Conservation (phyloP, 2,797 vertebrate species). For the Oryzias dopingdopingensis region DNA sequence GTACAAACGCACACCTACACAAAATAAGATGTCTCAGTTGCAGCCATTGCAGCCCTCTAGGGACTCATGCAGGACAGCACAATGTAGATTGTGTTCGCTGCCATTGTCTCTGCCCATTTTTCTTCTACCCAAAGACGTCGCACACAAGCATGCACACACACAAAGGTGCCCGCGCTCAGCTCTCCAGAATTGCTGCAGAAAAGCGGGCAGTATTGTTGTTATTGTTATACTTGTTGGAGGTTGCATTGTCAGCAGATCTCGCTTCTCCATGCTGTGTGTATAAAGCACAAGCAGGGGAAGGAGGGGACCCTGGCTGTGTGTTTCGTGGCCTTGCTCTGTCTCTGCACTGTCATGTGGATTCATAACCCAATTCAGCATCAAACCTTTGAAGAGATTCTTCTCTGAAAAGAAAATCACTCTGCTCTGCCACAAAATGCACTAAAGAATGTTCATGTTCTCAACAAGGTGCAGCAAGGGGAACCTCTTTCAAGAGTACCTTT, state of each 20-base stretch:
- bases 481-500: neutral
- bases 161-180: conserved; percentile 19
- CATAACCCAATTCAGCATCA: conserved; percentile 66
- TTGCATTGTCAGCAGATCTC: conserved; percentile 57
- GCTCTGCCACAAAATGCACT: conserved; percentile 20
- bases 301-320: conserved; percentile 5
- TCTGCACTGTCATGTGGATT: conserved; percentile 67
- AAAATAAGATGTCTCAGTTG: conserved; percentile 33
- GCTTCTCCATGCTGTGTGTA: conserved; percentile 42
- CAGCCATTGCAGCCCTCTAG: conserved; percentile 41
- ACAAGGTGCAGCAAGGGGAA: conserved; percentile 28
- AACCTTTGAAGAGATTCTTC: conserved; percentile 47
- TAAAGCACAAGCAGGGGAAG: conserved; percentile 33
- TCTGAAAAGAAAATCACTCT: conserved; percentile 38
- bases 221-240: conserved; percentile 53
- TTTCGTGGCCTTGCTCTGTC: conserved; percentile 54
- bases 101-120: conserved; percentile 71
- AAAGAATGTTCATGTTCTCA: conserved; percentile 21
- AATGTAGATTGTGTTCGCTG: conserved; percentile 66
- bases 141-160: conserved; percentile 14
- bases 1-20: conserved; percentile 22
- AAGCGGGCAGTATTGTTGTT: conserved; percentile 56
- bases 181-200: conserved; percentile 32
- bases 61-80: conserved; percentile 50
- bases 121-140: conserved; percentile 50